Evolutionary conservation across 2,113 vertebrate species (phyloP).

Genomic region (Theropithecus gelada): DNA sequence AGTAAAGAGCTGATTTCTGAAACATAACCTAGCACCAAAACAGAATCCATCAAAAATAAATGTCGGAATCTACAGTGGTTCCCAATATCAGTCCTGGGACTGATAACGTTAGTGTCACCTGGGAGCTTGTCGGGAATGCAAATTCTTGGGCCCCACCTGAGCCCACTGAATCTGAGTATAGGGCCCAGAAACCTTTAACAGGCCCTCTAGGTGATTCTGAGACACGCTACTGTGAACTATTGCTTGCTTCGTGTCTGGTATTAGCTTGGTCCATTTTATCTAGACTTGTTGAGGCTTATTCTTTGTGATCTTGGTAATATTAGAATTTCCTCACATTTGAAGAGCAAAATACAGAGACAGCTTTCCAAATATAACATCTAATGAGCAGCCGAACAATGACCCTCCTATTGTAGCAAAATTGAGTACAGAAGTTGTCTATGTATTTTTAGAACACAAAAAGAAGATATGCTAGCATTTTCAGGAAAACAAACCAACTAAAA

Average conservation of each 20-base stretch:
- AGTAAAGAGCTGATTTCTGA: not conserved
- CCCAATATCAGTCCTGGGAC: not conserved
- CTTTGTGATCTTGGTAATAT: not conserved
- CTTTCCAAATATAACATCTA: constrained; percentile 42
- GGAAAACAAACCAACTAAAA: not conserved
- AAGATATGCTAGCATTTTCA: constrained; percentile 22
- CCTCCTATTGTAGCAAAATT: not conserved
- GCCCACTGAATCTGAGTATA: not conserved
- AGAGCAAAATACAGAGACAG: not conserved
- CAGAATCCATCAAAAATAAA: not conserved
- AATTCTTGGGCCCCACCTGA: no score
- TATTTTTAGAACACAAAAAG: constrained; percentile 53
- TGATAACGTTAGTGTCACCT: not conserved
- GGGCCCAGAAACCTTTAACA: not conserved
- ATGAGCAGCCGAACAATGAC: not conserved
- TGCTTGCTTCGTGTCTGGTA: not conserved
- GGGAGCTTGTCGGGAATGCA: not conserved
- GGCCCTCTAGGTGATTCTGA: not conserved
- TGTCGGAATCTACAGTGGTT: not conserved
- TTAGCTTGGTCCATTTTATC: not conserved
- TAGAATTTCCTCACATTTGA: not conserved
- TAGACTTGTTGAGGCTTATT: not conserved
- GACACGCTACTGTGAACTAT: rapidly evolving
- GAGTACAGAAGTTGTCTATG: not conserved
- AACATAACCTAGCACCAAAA: not conserved